A percentile compares a stretch with the other conserved stretches of the same genome.
Evolutionary conservation across 2,113 vertebrate genomes (phyloP).

Genomic region (Embiotoca jacksoni): DNA sequence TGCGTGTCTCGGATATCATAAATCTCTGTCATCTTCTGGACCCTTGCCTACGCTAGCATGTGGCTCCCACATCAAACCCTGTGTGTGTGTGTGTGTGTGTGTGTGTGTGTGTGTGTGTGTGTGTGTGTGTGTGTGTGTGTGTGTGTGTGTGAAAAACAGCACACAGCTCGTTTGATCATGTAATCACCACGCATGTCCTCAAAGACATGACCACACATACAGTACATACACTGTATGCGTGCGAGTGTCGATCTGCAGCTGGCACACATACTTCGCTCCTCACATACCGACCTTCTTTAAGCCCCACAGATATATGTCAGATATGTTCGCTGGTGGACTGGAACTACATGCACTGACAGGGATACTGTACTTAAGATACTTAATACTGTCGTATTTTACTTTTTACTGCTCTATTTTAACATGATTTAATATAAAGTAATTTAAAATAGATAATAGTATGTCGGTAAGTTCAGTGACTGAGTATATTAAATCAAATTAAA

Average conservation of each 20-base stretch:
- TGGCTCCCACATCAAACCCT: constrained; percentile 14
- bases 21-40: constrained; percentile 47
- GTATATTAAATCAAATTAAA: constrained; percentile 3
- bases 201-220: constrained; percentile 1
- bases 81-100: not conserved
- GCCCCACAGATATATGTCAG: constrained; percentile 1
- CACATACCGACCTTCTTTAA: not conserved
- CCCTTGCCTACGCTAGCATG: constrained; percentile 28
- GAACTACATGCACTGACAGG: not conserved
- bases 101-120: not conserved
- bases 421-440: too few species aligned
- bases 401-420: too few species aligned
- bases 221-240: not conserved
- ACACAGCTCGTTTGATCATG: constrained; percentile 1
- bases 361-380: not conserved
- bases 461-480: not conserved
- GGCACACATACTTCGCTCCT: constrained; percentile 4
- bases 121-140: not conserved
- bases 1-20: constrained; percentile 41
- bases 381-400: not conserved
- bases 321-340: not conserved
- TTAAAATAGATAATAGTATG: too few species aligned
- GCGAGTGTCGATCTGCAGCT: constrained; percentile 12
- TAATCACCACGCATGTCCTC: constrained; percentile 6
- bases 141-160: constrained; percentile 2